These are phyloP conservation scores for Typhlichthys eigenmanni DNA, from an alignment of 2,797 vertebrate species.

Conservation along the genomic window DNA sequence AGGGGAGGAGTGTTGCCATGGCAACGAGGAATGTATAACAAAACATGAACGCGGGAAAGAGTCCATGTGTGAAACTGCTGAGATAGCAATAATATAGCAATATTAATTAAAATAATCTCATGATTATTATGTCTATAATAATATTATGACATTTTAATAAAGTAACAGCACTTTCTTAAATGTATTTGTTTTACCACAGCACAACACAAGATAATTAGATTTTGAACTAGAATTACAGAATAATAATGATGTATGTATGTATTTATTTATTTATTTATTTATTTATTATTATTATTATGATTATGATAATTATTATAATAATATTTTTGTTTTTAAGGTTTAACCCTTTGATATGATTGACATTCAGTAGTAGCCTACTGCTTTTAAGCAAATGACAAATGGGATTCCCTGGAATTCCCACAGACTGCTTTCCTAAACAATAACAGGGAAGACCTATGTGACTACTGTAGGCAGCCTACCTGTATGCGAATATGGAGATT, in stretches of 20 bases:
- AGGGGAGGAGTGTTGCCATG: conserved; percentile 71
- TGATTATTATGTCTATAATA: no score
- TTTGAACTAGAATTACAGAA: no score
- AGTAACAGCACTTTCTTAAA: no score
- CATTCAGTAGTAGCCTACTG: no score
- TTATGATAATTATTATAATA: no score
- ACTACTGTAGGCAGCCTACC: neutral
- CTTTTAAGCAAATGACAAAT: conserved; percentile 4
- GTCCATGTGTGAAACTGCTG: neutral
- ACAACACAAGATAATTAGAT: no score
- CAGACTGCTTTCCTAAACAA: neutral
- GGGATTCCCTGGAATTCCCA: conserved; percentile 54
- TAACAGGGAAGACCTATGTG: conserved; percentile 33
- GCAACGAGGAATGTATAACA: conserved; percentile 72
- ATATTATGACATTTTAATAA: no score
- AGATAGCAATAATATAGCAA: conserved; percentile 1
- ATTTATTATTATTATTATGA: neutral
- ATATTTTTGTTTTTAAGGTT: no score
- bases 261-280: conserved; percentile 17
- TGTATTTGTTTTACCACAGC: no score
- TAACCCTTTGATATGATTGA: no score
- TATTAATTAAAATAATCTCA: no score
- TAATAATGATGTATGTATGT: no score
- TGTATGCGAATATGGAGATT: neutral
- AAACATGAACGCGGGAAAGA: conserved; percentile 65